Evolutionary conservation across 2,888 invertebrate genomes (phyloP).

Genomic region (Capitulum mitella): DNA sequence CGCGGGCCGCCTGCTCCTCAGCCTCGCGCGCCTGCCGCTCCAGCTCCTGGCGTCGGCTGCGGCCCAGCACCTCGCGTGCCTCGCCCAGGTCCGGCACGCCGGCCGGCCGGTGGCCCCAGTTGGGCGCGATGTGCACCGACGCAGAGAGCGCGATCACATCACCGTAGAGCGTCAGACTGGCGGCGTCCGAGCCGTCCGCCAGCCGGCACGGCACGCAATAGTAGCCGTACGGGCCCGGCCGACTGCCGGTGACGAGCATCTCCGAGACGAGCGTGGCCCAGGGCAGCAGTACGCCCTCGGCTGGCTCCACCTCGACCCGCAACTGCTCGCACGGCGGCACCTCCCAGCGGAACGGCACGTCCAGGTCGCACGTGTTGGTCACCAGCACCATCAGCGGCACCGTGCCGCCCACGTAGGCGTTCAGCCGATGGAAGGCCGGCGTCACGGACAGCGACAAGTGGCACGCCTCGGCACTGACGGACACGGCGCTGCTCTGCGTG

Average conservation of each 20-base stretch:
- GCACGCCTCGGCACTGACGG: conserved; percentile 59
- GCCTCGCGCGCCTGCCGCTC: not conserved
- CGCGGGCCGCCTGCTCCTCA: not conserved
- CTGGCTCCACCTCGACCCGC: not conserved
- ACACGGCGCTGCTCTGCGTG: conserved; percentile 55
- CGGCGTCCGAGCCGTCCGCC: not conserved
- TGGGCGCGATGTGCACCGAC: not conserved
- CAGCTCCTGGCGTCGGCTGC: not conserved
- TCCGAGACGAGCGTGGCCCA: conserved; percentile 4
- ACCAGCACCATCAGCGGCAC: not conserved
- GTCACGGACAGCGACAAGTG: conserved; percentile 50
- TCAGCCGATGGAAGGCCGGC: conserved; percentile 46
- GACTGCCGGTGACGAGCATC: not conserved
- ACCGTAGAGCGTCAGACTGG: not conserved
- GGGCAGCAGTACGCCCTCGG: not conserved
- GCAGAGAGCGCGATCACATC: not conserved
- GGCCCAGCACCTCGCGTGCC: not conserved
- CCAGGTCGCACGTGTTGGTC: not conserved
- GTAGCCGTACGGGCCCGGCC: not conserved
- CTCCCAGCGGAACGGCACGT: conserved; percentile 15
- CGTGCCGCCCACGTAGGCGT: conserved; percentile 12
- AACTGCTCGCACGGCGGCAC: not conserved
- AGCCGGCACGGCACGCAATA: conserved; percentile 2
- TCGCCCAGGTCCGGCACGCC: conserved; percentile 11
- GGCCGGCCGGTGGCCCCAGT: conserved; percentile 4